These are phyloP conservation scores for Seriola dumerili DNA, from an alignment of 2,113 vertebrate genomes.

Conservation along the genomic window DNA sequence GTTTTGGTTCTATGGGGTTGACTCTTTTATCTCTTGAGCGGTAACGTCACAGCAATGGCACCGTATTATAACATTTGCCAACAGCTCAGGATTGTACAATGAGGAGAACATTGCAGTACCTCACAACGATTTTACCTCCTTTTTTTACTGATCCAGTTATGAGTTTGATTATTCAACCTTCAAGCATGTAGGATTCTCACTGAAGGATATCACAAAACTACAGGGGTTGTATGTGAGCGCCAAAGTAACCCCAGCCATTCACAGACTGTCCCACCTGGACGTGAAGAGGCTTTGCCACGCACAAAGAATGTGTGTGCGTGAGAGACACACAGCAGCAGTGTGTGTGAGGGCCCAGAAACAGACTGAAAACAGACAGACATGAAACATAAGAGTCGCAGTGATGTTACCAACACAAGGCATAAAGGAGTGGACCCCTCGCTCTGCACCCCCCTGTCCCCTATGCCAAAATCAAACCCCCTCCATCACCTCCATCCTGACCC, in stretches of 20 bases:
- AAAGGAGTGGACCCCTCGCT: conserved; percentile 99
- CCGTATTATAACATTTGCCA: conserved; percentile 69
- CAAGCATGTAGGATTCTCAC: conserved; percentile 74
- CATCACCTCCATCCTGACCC: conserved; percentile 86
- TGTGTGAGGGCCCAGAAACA: conserved; percentile 75
- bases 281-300: conserved; percentile 84
- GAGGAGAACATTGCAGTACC: conserved; percentile 69
- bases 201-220: conserved; percentile 89
- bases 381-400: conserved; percentile 94
- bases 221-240: conserved; percentile 87
- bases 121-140: conserved; percentile 75
- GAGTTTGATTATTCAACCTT: conserved; percentile 72
- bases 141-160: conserved; percentile 69
- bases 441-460: conserved; percentile 94
- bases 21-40: conserved; percentile 99
- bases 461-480: conserved; percentile 81
- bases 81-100: conserved; percentile 77
- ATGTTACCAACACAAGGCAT: conserved; percentile 99
- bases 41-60: conserved; percentile 98
- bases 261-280: conserved; percentile 95
- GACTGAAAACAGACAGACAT: conserved; percentile 91
- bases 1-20: conserved; percentile 90
- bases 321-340: conserved; percentile 66
- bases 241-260: conserved; percentile 90
- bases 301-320: conserved; percentile 79